These are phyloP conservation scores for Antennarius striatus DNA, from an alignment of 2,113 vertebrate genomes.

Conservation along the genomic window DNA sequence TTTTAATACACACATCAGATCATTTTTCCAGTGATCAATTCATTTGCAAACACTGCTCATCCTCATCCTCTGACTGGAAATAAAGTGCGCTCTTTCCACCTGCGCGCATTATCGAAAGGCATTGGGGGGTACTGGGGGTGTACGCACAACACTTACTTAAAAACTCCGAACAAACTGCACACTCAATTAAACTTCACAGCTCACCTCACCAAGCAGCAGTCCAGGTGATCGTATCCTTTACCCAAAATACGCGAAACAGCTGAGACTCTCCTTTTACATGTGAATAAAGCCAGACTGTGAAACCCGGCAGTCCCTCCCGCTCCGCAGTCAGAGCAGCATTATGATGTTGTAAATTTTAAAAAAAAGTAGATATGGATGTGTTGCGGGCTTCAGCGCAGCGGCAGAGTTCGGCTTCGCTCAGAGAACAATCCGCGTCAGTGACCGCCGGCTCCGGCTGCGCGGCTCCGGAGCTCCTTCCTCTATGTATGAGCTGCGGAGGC, in stretches of 20 bases:
- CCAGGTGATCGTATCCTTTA: conserved; percentile 20
- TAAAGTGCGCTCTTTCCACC: conserved; percentile 42
- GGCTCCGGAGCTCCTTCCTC: neutral
- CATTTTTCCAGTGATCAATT: no score
- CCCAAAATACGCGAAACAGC: neutral
- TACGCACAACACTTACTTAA: neutral
- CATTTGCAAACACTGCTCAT: neutral
- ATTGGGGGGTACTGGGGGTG: neutral
- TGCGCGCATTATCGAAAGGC: conserved; percentile 31
- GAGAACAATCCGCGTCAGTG: conserved; percentile 7
- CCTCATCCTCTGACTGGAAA: neutral
- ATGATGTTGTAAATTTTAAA: neutral
- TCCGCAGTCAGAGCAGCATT: conserved; percentile 28
- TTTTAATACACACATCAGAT: neutral
- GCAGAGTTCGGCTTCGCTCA: neutral
- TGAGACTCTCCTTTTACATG: conserved; percentile 14
- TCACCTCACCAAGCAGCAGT: conserved; percentile 44
- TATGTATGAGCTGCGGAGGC: conserved; percentile 15
- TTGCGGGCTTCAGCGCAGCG: neutral
- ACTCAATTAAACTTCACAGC: neutral
- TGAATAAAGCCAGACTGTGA: conserved; percentile 3
- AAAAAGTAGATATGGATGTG: neutral
- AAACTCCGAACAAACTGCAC: fast-evolving
- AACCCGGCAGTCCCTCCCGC: neutral
- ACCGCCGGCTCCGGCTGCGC: neutral